These are phyloP conservation scores for Sciurus niger DNA, from an alignment of 2,113 vertebrate species.

Conservation along the genomic window DNA sequence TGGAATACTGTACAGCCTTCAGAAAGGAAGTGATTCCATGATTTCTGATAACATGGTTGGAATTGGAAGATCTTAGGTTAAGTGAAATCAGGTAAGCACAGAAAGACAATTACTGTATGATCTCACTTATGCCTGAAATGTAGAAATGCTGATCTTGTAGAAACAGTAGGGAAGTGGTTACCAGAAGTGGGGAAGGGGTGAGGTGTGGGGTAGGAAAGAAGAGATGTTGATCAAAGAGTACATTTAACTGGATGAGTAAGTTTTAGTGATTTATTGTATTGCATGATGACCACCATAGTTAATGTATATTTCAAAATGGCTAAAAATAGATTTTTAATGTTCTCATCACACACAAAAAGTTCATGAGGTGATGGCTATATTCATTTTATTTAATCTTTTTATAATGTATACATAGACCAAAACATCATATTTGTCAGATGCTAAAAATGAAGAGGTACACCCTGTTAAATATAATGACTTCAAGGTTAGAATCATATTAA, in stretches of 20 bases:
- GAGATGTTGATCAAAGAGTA: neutral
- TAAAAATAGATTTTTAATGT: neutral
- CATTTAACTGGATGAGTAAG: neutral
- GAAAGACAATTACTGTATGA: neutral
- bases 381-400: neutral
- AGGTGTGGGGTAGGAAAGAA: neutral
- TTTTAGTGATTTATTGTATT: neutral
- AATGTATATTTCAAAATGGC: neutral
- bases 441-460: neutral
- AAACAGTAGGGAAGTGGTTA: neutral
- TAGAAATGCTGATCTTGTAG: neutral
- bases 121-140: neutral
- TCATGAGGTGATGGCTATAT: neutral
- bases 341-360: neutral
- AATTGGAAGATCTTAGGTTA: neutral
- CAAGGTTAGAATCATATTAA: conserved; percentile 52
- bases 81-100: neutral
- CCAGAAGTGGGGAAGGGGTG: neutral
- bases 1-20: neutral
- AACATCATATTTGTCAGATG: neutral
- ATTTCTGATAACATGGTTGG: neutral
- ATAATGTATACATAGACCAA: neutral
- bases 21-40: neutral
- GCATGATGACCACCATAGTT: neutral
- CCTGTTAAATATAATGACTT: neutral